A percentile compares a stretch with the other conserved stretches of the same genome.
Evolutionary conservation across 2,797 vertebrate species (phyloP).

Genomic region (Leptoclinus maculatus): DNA sequence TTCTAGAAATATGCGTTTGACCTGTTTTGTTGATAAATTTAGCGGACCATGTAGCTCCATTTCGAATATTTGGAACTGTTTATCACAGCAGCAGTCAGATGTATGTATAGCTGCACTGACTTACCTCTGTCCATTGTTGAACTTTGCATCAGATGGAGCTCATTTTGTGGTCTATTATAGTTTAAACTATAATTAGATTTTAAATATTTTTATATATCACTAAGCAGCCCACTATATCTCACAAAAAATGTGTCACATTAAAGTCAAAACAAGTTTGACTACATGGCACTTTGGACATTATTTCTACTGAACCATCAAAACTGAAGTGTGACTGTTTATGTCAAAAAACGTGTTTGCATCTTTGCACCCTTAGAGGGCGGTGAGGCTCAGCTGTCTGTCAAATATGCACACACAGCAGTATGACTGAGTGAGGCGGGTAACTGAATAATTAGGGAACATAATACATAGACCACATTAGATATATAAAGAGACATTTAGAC

Average conservation of each 20-base stretch:
- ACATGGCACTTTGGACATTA: background rate
- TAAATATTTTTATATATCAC: background rate
- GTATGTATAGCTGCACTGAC: background rate
- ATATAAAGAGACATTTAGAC: slow-evolving; percentile 28
- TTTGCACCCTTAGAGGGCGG: slow-evolving; percentile 16
- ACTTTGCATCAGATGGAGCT: background rate
- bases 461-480: background rate
- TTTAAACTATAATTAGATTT: background rate
- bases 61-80: background rate
- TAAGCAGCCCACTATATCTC: background rate
- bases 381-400: background rate
- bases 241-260: background rate
- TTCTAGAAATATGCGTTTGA: background rate
- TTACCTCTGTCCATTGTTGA: background rate
- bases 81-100: background rate
- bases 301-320: background rate
- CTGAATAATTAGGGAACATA: slow-evolving; percentile 3
- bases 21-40: background rate
- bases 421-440: background rate
- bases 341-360: background rate
- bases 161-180: background rate
- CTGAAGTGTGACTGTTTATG: no score
- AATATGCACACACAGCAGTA: background rate
- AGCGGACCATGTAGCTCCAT: background rate
- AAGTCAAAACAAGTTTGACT: background rate